Percentiles rank a stretch among this genome's conserved stretches.
These are phyloP conservation scores for Ceratotherium simum DNA, from an alignment of 2,113 vertebrate genomes.

Conservation along the genomic window DNA sequence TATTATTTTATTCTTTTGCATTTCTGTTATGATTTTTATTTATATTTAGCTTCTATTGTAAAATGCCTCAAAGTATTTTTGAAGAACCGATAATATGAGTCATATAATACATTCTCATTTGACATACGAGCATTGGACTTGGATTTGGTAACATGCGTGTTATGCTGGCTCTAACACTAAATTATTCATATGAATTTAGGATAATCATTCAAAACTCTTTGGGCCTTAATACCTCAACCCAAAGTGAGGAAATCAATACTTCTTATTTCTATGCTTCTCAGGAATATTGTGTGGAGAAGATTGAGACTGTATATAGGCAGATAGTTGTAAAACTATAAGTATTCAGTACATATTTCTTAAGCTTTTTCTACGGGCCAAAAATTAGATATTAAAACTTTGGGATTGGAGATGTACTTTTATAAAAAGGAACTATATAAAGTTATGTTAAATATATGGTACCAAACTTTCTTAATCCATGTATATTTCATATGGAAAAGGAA, in stretches of 20 bases:
- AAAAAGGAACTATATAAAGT: background rate
- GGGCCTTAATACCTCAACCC: background rate
- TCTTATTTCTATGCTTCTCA: background rate
- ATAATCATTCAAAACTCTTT: background rate
- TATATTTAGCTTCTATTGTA: background rate
- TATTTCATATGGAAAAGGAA: conserved; percentile 19
- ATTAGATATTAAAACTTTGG: background rate
- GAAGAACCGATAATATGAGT: background rate
- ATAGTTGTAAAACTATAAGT: background rate
- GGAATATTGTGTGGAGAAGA: background rate
- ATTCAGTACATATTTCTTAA: conserved; percentile 20
- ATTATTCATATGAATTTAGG: background rate
- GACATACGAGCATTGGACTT: background rate
- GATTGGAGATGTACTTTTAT: background rate
- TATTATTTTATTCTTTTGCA: conserved; percentile 4
- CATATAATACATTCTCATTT: background rate
- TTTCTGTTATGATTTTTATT: background rate
- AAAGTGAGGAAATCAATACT: conserved; percentile 22
- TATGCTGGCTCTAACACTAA: background rate
- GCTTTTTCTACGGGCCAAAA: background rate
- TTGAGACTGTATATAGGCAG: background rate
- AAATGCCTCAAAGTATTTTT: background rate
- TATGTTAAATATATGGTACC: background rate
- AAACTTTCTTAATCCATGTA: conserved; percentile 6
- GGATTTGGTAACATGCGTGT: background rate